A percentile compares a stretch with the other conserved stretches of the same genome.
Evolutionary conservation across 2,113 vertebrate species (phyloP).

Genomic region (Malurus melanocephalus): DNA sequence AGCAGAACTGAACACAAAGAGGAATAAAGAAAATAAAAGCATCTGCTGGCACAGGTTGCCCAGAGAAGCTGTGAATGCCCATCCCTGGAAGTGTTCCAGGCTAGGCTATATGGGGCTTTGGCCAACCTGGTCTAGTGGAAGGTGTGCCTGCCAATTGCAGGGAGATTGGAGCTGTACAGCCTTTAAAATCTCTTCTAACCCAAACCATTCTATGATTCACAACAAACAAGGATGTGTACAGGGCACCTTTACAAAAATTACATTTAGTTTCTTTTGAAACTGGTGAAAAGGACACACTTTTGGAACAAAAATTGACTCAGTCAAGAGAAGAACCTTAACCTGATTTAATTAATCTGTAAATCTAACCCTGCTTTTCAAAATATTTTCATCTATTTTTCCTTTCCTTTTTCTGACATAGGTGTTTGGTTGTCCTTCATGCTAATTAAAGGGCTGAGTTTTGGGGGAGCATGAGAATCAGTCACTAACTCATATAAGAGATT

Average conservation of each 20-base stretch:
- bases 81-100: background rate
- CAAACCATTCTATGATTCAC: background rate
- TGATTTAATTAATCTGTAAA: background rate
- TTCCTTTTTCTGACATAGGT: background rate
- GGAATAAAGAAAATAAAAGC: background rate
- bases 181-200: background rate
- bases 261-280: background rate
- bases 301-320: background rate
- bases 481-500: background rate
- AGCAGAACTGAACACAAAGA: background rate
- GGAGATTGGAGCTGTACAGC: rapidly evolving
- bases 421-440: background rate
- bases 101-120: background rate
- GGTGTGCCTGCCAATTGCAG: background rate
- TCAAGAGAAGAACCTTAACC: background rate
- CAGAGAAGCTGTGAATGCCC: rapidly evolving
- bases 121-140: background rate
- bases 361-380: background rate
- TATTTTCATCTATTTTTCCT: background rate
- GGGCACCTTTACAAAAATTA: background rate
- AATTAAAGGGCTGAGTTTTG: background rate
- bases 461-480: background rate
- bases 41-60: background rate
- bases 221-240: background rate
- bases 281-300: background rate